Evolutionary conservation across 2,113 vertebrate genomes (phyloP).

Genomic region (Micromys minutus): DNA sequence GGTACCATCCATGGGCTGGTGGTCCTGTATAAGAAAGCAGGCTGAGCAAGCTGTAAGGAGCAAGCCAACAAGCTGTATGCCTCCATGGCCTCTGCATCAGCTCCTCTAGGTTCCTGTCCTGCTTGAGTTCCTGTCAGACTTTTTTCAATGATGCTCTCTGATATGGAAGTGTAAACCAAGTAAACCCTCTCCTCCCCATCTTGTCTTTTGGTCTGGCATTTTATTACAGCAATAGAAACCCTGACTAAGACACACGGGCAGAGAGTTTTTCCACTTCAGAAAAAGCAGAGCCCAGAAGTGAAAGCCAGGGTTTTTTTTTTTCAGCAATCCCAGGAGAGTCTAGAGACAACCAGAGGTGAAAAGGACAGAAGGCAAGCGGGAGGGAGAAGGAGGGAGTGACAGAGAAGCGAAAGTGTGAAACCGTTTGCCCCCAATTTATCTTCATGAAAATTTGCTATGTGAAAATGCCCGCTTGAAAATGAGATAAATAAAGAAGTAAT

Average conservation of each 20-base stretch:
- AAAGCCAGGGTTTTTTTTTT: neutral
- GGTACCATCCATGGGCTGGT: neutral
- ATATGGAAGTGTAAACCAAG: neutral
- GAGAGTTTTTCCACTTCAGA: constrained; percentile 29
- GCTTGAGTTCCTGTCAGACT: neutral
- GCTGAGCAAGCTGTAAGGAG: neutral
- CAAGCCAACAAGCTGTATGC: neutral
- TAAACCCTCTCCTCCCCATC: neutral
- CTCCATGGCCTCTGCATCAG: neutral
- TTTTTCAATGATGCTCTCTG: no score
- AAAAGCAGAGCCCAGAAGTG: constrained; percentile 19
- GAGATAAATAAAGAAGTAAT: constrained; percentile 78
- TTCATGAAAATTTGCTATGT: constrained; percentile 75
- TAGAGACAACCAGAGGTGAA: constrained; percentile 48
- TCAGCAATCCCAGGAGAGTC: neutral
- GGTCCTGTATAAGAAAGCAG: neutral
- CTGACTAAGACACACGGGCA: neutral
- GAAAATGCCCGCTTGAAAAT: constrained; percentile 75
- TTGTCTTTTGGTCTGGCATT: neutral
- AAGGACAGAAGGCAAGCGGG: constrained; percentile 11
- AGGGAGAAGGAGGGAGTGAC: constrained; percentile 33
- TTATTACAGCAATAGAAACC: neutral
- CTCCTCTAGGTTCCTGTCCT: neutral
- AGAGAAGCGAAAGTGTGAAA: constrained; percentile 64
- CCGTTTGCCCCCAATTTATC: constrained; percentile 67